A percentile compares a stretch with the other conserved stretches of the same genome.
Conservation (phyloP, 1,140 invertebrate genomes). For the Manduca sexta region DNA sequence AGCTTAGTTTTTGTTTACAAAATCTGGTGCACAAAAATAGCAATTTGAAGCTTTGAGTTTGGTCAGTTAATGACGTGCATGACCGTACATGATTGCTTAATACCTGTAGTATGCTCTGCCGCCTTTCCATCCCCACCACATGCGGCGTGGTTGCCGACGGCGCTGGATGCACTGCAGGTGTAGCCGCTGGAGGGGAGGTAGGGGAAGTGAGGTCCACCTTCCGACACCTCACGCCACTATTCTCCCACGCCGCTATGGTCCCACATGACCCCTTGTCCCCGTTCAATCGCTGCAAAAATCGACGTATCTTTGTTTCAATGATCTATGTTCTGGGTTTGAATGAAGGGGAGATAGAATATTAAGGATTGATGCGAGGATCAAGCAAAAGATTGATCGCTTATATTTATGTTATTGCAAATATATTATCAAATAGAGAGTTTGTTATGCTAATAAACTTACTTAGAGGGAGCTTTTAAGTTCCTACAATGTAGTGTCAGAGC, state of each 20-base stretch:
- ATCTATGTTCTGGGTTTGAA: conserved; percentile 9
- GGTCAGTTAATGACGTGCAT: too few species aligned
- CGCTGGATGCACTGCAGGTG: conserved; percentile 44
- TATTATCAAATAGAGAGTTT: too few species aligned
- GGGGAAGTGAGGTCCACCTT: conserved; percentile 72
- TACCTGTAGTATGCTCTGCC: conserved; percentile 69
- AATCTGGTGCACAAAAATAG: too few species aligned
- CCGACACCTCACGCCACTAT: conserved; percentile 73
- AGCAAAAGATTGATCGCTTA: too few species aligned
- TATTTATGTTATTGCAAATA: too few species aligned
- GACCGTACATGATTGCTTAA: background rate
- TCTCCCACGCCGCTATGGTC: conserved; percentile 77
- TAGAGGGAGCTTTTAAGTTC: background rate
- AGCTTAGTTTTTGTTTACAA: too few species aligned
- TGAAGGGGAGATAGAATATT: background rate
- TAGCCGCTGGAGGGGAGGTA: conserved; percentile 43
- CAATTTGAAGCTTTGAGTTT: too few species aligned
- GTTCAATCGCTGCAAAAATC: conserved; percentile 73
- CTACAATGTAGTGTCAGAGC: background rate
- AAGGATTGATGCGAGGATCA: too few species aligned
- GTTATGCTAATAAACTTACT: too few species aligned
- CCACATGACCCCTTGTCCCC: conserved; percentile 77
- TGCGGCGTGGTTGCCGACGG: conserved; percentile 39
- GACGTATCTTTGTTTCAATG: conserved; percentile 20
- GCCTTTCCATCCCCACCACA: conserved; percentile 55